phyloP scores from a whole-genome alignment of 2,888 invertebrate genomes.

The Octonoba sinensis region DNA sequence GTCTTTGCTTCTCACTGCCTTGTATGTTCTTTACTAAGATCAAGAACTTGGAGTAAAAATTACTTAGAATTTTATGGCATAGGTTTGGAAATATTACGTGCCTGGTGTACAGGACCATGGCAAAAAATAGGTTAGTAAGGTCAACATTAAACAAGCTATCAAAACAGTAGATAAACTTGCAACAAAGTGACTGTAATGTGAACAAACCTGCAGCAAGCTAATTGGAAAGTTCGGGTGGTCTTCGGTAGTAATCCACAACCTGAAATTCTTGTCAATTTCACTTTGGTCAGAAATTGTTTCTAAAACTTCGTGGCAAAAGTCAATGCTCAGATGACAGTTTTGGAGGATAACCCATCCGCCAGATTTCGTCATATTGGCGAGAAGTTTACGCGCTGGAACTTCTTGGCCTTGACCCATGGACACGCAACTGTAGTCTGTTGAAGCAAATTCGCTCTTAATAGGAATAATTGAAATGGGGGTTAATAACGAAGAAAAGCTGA shows the following conservation, averaged over 20 bases:
- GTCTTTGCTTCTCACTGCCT: too few species aligned
- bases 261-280: conserved; percentile 84
- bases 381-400: conserved; percentile 85
- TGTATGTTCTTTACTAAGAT: too few species aligned
- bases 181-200: too few species aligned
- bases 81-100: too few species aligned
- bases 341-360: conserved; percentile 96
- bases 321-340: conserved; percentile 94
- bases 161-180: too few species aligned
- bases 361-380: conserved; percentile 81
- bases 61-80: too few species aligned
- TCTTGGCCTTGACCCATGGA: conserved; percentile 99
- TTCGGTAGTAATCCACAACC: conserved; percentile 95
- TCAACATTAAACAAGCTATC: too few species aligned
- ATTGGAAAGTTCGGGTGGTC: conserved; percentile 94
- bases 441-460: neutral
- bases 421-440: conserved; percentile 78
- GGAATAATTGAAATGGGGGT: neutral
- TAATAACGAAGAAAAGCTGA: neutral
- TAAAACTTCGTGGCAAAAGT: conserved; percentile 93
- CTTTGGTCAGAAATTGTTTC: conserved; percentile 89
- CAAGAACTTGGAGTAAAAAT: too few species aligned
- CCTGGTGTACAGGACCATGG: too few species aligned
- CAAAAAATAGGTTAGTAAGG: too few species aligned
- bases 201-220: conserved; percentile 76